Evolutionary conservation across 2,888 invertebrate genomes (phyloP).

Genomic region (Lasius platythorax): DNA sequence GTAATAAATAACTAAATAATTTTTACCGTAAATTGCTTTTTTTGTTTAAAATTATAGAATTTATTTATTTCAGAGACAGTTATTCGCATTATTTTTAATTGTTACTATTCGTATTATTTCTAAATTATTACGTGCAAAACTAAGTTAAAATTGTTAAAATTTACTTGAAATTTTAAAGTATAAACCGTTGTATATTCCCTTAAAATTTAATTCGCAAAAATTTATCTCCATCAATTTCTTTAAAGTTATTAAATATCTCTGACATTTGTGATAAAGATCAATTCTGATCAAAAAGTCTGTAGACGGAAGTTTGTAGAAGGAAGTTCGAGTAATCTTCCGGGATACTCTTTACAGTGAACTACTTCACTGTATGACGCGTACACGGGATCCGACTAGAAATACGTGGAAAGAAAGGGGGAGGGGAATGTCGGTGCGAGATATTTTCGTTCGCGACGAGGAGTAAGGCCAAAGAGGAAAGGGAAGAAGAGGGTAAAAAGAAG

Average conservation of each 20-base stretch:
- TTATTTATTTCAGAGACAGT: neutral
- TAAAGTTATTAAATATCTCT: neutral
- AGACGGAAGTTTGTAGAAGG: neutral
- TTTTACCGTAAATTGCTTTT: neutral
- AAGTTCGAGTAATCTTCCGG: neutral
- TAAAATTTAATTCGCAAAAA: neutral
- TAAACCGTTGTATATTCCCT: neutral
- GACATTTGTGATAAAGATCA: neutral
- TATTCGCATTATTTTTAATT: neutral
- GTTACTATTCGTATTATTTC: neutral
- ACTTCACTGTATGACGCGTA: slow-evolving; percentile 44
- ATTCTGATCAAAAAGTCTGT: neutral
- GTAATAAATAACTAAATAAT: neutral
- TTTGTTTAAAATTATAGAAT: neutral
- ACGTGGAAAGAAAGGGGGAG: slow-evolving; percentile 22
- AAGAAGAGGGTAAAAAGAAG: slow-evolving; percentile 65
- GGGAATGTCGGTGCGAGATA: slow-evolving; percentile 21
- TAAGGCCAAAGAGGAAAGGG: slow-evolving; percentile 45
- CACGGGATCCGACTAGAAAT: slow-evolving; percentile 20
- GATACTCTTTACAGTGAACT: neutral
- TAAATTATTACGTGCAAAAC: neutral
- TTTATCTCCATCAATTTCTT: neutral
- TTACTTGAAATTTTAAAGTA: neutral
- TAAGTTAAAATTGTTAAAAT: neutral
- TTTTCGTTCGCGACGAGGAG: slow-evolving; percentile 28